These are phyloP conservation scores for Sicus ferrugineus DNA, from an alignment of 2,888 invertebrate species.

Conservation along the genomic window DNA sequence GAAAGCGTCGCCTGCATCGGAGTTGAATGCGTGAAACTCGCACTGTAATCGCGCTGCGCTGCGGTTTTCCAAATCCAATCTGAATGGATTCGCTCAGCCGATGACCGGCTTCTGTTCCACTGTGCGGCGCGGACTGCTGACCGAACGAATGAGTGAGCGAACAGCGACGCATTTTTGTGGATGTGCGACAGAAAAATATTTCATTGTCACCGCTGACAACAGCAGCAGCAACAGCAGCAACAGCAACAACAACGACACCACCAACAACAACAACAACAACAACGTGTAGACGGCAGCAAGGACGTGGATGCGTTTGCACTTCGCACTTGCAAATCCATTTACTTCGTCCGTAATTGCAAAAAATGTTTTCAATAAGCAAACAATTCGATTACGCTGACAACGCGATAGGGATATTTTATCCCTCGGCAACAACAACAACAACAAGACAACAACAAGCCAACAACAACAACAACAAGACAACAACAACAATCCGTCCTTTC, in stretches of 20 bases:
- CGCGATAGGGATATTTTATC: neutral
- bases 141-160: conserved; percentile 15
- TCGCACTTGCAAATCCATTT: conserved; percentile 58
- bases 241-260: neutral
- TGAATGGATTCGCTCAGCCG: too few relatives aligned
- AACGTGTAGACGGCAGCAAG: conserved; percentile 11
- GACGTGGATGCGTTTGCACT: too few relatives aligned
- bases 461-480: neutral
- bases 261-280: conserved; percentile 4
- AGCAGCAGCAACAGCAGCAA: conserved; percentile 9
- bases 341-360: conserved; percentile 53
- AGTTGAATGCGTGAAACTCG: too few relatives aligned
- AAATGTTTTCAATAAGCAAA: conserved; percentile 64
- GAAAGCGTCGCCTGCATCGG: too few relatives aligned
- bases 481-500: neutral
- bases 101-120: neutral
- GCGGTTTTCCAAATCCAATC: too few relatives aligned
- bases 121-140: conserved; percentile 29
- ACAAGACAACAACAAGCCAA: neutral
- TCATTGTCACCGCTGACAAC: conserved; percentile 2
- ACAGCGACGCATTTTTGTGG: conserved; percentile 5
- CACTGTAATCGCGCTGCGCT: too few relatives aligned
- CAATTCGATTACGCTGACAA: conserved; percentile 62
- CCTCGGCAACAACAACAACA: neutral
- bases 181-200: conserved; percentile 11